Percentiles rank a stretch among this genome's conserved stretches.
These are phyloP conservation scores for Cosmia trapezina DNA, from an alignment of 2,888 invertebrate genomes.

Conservation along the genomic window DNA sequence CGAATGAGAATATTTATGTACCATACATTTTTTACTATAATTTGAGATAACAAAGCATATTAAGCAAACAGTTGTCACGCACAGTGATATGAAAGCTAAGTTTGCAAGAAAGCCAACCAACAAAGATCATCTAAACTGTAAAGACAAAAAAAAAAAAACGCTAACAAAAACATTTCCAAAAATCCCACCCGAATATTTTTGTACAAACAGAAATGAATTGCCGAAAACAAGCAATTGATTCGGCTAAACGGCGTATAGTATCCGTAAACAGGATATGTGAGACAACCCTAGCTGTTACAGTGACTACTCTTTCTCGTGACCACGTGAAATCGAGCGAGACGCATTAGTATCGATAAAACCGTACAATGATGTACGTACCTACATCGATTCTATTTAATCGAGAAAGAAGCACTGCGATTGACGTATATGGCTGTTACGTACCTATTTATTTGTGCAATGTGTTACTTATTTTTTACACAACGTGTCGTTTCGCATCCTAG, in stretches of 20 bases:
- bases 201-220: slow-evolving; percentile 33
- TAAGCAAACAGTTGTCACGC: background rate
- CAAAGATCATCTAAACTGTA: background rate
- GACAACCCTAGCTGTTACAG: slow-evolving; percentile 60
- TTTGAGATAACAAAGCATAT: background rate
- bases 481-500: too few relatives aligned
- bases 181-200: slow-evolving; percentile 27
- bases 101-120: background rate
- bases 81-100: background rate
- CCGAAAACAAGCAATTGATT: slow-evolving; percentile 47
- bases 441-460: slow-evolving; percentile 12
- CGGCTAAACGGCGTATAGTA: slow-evolving; percentile 40
- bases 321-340: slow-evolving; percentile 74
- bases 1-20: background rate
- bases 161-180: slow-evolving; percentile 8
- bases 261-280: slow-evolving; percentile 55
- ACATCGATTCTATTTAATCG: slow-evolving; percentile 55
- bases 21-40: background rate
- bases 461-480: background rate
- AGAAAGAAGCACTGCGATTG: slow-evolving; percentile 41
- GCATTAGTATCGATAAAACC: slow-evolving; percentile 74
- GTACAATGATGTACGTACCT: slow-evolving; percentile 53
- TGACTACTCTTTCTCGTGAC: slow-evolving; percentile 66
- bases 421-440: slow-evolving; percentile 24
- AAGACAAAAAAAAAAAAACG: slow-evolving; percentile 22